These are phyloP conservation scores for Mastomys natalensis DNA, from an alignment of 2,113 vertebrate genomes.

Conservation along the genomic window DNA sequence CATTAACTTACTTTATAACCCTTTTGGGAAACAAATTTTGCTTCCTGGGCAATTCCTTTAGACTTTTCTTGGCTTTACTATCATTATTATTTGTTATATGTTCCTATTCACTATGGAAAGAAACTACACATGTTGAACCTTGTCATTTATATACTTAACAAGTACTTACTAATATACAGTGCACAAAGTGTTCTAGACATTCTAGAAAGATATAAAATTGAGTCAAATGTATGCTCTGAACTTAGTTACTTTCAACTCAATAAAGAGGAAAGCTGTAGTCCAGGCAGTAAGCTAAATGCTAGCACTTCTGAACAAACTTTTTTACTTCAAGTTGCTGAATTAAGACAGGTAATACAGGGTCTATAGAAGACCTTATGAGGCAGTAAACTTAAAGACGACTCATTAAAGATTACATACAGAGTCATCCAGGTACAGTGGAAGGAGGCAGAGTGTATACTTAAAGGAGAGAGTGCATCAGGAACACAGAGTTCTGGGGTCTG, in stretches of 20 bases:
- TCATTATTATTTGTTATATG: conserved; percentile 54
- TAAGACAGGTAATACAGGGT: not conserved
- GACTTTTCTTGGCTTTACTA: conserved; percentile 22
- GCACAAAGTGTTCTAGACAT: not conserved
- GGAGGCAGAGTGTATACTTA: not conserved
- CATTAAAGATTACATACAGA: not conserved
- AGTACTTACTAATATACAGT: conserved; percentile 10
- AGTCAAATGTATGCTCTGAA: not conserved
- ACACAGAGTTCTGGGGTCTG: not conserved
- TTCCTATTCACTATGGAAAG: conserved; percentile 36
- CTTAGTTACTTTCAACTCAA: not conserved
- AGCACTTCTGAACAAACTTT: not conserved
- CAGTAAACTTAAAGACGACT: not conserved
- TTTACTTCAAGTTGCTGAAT: not conserved
- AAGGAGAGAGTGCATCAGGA: not conserved
- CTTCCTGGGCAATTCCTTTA: conserved; percentile 65
- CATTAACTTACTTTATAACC: conserved; percentile 60
- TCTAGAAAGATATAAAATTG: conserved; percentile 41
- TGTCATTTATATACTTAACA: conserved; percentile 8
- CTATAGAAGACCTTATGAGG: not conserved
- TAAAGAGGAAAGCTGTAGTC: not conserved
- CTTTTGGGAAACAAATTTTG: conserved; percentile 35
- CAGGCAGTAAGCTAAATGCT: not conserved
- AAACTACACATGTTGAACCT: not conserved
- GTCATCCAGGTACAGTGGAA: not conserved